Evolutionary conservation across 2,888 invertebrate genomes (phyloP), one percentile per base, ranked within the genome.

Genomic region (Chelonus formosanus): DNA sequence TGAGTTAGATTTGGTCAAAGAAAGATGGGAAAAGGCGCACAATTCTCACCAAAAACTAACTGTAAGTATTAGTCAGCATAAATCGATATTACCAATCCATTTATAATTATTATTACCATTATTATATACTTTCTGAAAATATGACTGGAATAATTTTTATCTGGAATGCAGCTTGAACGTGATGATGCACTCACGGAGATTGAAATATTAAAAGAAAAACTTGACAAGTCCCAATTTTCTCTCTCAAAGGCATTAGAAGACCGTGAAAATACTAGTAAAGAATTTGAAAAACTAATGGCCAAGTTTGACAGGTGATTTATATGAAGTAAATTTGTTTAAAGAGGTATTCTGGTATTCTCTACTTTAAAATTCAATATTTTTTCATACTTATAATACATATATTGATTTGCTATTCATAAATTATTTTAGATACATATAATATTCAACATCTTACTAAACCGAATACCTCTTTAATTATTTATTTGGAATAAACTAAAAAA

Each of bases 251-350:
- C 92, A 34, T 88, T 93, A 73, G 96, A 96, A 79, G 96, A 96
- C 78, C 92, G 94, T 76, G 96, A 96, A 76, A 90, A 89, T 61
- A 90, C 93, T 75, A 93, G 94, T 86, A 94, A 94, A 85, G 96
- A 96, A 86, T 92, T 94, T 83, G 95, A 96, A 82, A 94, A 95
- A 85, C 90, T 96, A 88, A 87, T 95, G 76, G 96, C 96, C 85
- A 95, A 96, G 87, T 94, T 94, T 85, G 95, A 95, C 86, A 91
- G 92, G 92, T 92, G 87, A 84, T 77, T 74, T 62, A 45, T 44
- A 55, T 1, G 47, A 54, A 20, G 20, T 45, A 58, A 10, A 20
- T 35, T 34, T 44, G 34, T 35, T 5, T 3, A 20, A 40, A 20
- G 20, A 20, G 35, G 8, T 35, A 7, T n/a, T 43, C 8, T 40